phyloP scores from a whole-genome alignment of 2,888 invertebrate genomes.

The Hypercompe scribonia region DNA sequence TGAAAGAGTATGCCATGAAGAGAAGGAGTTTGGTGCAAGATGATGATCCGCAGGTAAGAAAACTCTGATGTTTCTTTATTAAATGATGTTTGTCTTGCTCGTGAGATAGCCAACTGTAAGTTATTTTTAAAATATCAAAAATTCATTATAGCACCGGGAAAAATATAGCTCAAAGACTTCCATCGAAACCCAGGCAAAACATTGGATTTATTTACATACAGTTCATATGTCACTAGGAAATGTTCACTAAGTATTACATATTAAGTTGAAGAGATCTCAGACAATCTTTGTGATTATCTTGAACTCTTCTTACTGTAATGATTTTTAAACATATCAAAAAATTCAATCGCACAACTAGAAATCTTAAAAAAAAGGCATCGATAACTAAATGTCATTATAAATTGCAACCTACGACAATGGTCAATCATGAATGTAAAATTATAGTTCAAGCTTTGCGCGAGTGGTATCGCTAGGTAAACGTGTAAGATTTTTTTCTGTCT shows the following conservation, averaged over 20 bases:
- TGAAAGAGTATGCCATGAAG: conserved; percentile 78
- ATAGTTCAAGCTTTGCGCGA: not conserved
- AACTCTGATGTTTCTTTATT: not conserved
- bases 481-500: too few species aligned
- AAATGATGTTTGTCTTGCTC: not conserved
- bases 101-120: not conserved
- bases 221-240: not conserved
- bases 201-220: not conserved
- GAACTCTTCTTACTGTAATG: not conserved
- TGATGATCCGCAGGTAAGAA: conserved; percentile 76
- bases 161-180: not conserved
- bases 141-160: not conserved
- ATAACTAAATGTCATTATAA: not conserved
- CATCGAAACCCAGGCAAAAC: not conserved
- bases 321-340: not conserved
- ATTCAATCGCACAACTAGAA: not conserved
- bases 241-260: not conserved
- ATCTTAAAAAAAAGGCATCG: not conserved
- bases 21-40: conserved; percentile 75
- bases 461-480: too few species aligned
- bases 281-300: not conserved
- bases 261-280: not conserved
- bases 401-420: not conserved
- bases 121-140: not conserved
- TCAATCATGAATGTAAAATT: not conserved